A percentile compares a stretch with the other conserved stretches of the same genome.
phyloP scores from a whole-genome alignment of 1,140 invertebrate species.

The Zophobas morio region DNA sequence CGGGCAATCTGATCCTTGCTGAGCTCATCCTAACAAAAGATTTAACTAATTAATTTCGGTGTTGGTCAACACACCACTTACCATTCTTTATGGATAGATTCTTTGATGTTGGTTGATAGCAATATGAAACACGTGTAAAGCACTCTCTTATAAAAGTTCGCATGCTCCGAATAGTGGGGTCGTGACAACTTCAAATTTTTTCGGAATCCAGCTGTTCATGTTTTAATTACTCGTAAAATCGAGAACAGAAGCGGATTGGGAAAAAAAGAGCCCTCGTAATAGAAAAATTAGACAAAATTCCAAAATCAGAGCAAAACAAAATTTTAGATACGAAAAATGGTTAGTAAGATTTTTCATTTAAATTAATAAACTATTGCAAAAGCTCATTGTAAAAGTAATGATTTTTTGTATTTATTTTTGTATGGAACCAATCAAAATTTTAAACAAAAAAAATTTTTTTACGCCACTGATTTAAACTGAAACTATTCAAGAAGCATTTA shows the following conservation, averaged over 20 bases:
- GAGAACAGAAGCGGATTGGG: background rate
- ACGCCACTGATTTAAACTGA: too few species aligned
- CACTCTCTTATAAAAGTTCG: constrained; percentile 54
- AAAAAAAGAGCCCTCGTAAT: background rate
- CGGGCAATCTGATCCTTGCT: constrained; percentile 78
- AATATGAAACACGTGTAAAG: constrained; percentile 54
- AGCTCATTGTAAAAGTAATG: too few species aligned
- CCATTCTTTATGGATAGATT: constrained; percentile 50
- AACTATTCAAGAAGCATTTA: too few species aligned
- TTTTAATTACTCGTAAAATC: constrained; percentile 40
- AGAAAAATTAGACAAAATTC: background rate
- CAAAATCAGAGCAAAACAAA: too few species aligned
- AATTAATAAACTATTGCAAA: too few species aligned
- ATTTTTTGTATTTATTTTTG: too few species aligned
- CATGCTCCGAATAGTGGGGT: constrained; percentile 57
- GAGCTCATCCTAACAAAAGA: constrained; percentile 74
- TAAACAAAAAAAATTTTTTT: too few species aligned
- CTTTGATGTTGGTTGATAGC: constrained; percentile 50
- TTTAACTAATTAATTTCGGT: constrained; percentile 28
- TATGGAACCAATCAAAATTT: too few species aligned
- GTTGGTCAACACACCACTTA: constrained; percentile 42
- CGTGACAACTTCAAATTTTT: constrained; percentile 50
- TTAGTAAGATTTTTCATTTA: too few species aligned
- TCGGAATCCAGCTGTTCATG: constrained; percentile 50
- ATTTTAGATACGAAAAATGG: too few species aligned